Percentiles rank a stretch among this genome's conserved stretches.
Evolutionary conservation across 2,797 vertebrate species (phyloP).

Genomic region (Aulostomus chinensis): DNA sequence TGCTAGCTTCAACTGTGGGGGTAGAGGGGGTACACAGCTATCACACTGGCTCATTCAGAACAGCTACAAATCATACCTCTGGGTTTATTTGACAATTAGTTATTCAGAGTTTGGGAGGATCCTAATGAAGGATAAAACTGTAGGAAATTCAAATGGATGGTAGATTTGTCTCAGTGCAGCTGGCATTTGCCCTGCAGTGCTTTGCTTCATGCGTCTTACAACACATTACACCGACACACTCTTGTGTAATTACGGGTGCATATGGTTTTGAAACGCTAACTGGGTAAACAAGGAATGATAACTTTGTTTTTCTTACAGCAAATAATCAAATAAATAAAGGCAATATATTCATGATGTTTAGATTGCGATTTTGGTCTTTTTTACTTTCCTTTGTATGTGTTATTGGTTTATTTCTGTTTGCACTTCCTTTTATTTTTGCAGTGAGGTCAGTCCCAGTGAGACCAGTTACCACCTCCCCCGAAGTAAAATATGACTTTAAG

Average conservation of each 20-base stretch:
- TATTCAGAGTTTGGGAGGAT: neutral
- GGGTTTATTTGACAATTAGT: no score
- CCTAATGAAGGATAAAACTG: neutral
- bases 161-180: neutral
- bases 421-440: conserved; percentile 8
- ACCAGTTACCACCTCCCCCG: conserved; percentile 28
- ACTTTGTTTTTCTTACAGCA: no score
- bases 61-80: no score
- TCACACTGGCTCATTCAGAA: no score
- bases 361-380: conserved; percentile 24
- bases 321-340: no score
- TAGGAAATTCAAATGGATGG: neutral
- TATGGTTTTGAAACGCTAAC: no score
- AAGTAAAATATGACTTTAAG: no score
- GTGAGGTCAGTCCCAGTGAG: conserved; percentile 35
- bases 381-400: conserved; percentile 27
- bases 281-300: no score
- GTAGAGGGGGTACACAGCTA: no score
- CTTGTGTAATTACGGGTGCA: no score
- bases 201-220: neutral
- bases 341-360: conserved; percentile 8
- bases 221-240: neutral
- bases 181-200: neutral
- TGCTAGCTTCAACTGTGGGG: no score
- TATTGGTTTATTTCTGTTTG: conserved; percentile 29